phyloP scores from a whole-genome alignment of 2,888 invertebrate genomes.

The Polydrusus pterygomalis region DNA sequence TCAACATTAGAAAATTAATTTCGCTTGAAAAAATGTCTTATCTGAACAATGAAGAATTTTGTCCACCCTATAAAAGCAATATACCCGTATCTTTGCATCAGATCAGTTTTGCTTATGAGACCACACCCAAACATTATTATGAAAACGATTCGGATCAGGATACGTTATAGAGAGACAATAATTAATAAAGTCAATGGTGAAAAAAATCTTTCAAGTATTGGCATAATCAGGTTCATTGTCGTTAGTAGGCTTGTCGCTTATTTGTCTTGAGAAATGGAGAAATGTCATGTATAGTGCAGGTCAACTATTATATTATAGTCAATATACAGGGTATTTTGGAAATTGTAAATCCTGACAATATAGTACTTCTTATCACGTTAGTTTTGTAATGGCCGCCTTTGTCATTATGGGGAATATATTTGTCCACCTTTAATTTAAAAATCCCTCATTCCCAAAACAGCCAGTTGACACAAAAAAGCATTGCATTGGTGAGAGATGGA shows the following conservation, averaged over 20 bases:
- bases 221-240: slow-evolving; percentile 53
- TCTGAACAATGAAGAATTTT: slow-evolving; percentile 4
- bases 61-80: slow-evolving; percentile 47
- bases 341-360: no score
- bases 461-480: no score
- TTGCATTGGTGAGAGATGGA: no score
- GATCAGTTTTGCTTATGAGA: slow-evolving; percentile 45
- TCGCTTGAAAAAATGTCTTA: slow-evolving; percentile 1
- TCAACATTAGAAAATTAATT: no score
- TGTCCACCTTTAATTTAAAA: no score
- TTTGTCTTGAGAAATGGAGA: slow-evolving; percentile 26
- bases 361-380: no score
- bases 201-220: slow-evolving; percentile 38
- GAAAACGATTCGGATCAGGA: slow-evolving; percentile 53
- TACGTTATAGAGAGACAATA: slow-evolving; percentile 47
- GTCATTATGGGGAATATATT: no score
- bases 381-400: no score
- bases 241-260: slow-evolving; percentile 41
- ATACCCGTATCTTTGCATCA: slow-evolving; percentile 45
- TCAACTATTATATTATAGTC: neutral
- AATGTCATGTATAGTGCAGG: slow-evolving; percentile 18
- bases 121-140: slow-evolving; percentile 49
- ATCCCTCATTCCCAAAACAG: no score
- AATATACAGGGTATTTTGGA: no score
- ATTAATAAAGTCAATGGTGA: slow-evolving; percentile 45